Conservation (phyloP, 2,797 vertebrate species). For the Molossus molossus region DNA sequence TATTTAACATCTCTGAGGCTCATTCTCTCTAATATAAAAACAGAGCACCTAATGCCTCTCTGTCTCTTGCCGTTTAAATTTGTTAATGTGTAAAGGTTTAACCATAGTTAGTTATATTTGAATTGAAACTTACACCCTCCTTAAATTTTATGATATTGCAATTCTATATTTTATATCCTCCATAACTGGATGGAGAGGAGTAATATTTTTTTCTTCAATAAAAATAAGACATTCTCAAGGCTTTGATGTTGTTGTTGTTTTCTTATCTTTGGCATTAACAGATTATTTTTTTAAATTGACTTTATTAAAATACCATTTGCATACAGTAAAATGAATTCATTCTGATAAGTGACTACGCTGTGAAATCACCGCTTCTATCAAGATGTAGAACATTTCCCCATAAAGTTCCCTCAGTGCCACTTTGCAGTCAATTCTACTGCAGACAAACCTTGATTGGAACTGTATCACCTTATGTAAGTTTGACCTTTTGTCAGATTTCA, state of each 20-base stretch:
- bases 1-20: constrained; percentile 61
- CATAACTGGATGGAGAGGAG: constrained; percentile 55
- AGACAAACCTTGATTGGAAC: background rate
- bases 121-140: constrained; percentile 49
- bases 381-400: background rate
- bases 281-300: constrained; percentile 43
- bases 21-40: constrained; percentile 73
- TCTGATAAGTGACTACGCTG: background rate
- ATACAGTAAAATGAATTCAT: constrained; percentile 35
- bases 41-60: background rate
- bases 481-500: background rate
- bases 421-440: background rate
- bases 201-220: constrained; percentile 71
- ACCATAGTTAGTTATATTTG: constrained; percentile 60
- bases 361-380: background rate
- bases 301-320: constrained; percentile 29
- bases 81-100: constrained; percentile 65
- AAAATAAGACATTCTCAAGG: constrained; percentile 28
- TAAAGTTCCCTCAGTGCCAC: background rate
- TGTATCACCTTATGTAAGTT: background rate
- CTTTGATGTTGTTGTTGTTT: constrained; percentile 61
- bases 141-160: constrained; percentile 76
- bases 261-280: constrained; percentile 54
- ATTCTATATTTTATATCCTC: constrained; percentile 77
- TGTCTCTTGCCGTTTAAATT: constrained; percentile 60